Conservation (phyloP, 2,888 invertebrate genomes). For the Pachymerium ferrugineum region DNA sequence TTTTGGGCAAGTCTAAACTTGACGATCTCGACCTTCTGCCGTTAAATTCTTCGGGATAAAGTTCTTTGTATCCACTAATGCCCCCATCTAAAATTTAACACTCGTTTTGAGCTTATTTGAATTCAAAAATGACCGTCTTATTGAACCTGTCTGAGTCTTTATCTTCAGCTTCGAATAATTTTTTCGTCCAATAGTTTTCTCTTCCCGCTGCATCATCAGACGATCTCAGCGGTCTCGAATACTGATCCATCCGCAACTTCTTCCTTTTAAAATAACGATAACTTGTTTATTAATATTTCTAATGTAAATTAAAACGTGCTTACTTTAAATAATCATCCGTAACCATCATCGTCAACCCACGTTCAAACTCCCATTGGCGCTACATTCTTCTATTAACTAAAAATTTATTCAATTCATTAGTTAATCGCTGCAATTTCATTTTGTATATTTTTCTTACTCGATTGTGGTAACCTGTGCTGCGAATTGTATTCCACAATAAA, state of each 20-base stretch:
- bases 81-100: conserved; percentile 65
- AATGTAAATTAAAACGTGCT: neutral
- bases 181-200: conserved; percentile 70
- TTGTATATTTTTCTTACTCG: conserved; percentile 16
- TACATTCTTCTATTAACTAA: conserved; percentile 36
- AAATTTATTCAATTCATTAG: neutral
- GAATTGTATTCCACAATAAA: conserved; percentile 34
- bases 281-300: neutral
- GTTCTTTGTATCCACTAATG: conserved; percentile 88
- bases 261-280: neutral
- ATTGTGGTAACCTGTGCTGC: conserved; percentile 35
- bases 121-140: too few species aligned
- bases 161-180: conserved; percentile 76
- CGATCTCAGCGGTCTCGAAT: conserved; percentile 10
- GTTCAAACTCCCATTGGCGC: conserved; percentile 36
- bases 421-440: neutral
- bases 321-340: conserved; percentile 36
- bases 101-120: neutral
- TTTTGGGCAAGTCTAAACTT: neutral
- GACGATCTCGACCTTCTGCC: neutral
- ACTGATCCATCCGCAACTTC: conserved; percentile 34
- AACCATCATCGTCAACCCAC: conserved; percentile 37
- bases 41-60: conserved; percentile 62
- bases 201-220: neutral
- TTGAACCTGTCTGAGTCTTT: conserved; percentile 80